Conservation (phyloP, 2,888 invertebrate genomes). For the Hyposoter didymator region DNA sequence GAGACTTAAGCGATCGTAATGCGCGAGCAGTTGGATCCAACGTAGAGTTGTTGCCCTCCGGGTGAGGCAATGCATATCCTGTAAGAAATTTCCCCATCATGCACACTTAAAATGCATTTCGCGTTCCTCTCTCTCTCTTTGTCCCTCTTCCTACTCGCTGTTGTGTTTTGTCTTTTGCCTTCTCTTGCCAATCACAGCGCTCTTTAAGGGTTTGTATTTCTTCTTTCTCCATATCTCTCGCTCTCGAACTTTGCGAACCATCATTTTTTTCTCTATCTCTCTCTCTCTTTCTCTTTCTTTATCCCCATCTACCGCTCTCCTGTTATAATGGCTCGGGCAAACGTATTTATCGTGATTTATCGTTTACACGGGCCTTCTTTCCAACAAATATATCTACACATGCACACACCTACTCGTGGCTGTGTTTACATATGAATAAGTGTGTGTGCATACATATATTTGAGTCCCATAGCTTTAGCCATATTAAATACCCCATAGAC, state of each 20-base stretch:
- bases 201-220: conserved; percentile 24
- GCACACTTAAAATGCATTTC: conserved; percentile 15
- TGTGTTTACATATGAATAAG: conserved; percentile 26
- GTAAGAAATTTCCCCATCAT: conserved; percentile 41
- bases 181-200: conserved; percentile 66
- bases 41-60: conserved; percentile 71
- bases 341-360: conserved; percentile 83
- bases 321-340: conserved; percentile 81
- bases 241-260: conserved; percentile 48
- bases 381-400: conserved; percentile 42
- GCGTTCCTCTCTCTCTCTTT: conserved; percentile 20
- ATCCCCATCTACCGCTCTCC: conserved; percentile 66
- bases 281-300: conserved; percentile 61
- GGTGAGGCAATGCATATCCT: conserved; percentile 69
- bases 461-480: conserved; percentile 51
- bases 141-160: conserved; percentile 44
- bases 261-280: conserved; percentile 58
- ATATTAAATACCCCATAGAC: conserved; percentile 33
- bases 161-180: conserved; percentile 49
- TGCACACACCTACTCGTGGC: not conserved
- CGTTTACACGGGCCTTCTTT: conserved; percentile 81
- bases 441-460: conserved; percentile 44
- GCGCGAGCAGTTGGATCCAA: conserved; percentile 69
- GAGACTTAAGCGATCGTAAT: conserved; percentile 83
- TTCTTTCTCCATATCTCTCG: conserved; percentile 45